A percentile compares a stretch with the other conserved stretches of the same genome.
These are phyloP conservation scores for Hydrophis major DNA, from an alignment of 2,797 vertebrate species.

Conservation along the genomic window DNA sequence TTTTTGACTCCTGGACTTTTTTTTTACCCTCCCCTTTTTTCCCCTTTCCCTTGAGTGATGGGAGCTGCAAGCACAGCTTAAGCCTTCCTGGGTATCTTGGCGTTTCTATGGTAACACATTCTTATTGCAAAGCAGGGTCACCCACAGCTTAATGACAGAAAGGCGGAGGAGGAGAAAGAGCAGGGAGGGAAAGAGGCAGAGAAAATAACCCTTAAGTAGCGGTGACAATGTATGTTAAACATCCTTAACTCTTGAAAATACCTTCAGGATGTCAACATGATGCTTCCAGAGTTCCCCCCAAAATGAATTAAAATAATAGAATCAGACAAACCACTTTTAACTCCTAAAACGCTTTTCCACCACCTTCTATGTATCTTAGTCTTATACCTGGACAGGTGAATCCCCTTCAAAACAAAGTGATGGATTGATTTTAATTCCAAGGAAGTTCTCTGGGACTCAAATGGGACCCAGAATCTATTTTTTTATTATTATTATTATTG, in stretches of 20 bases:
- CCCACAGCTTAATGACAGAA: conserved; percentile 44
- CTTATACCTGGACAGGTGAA: not conserved
- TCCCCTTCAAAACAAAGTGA: not conserved
- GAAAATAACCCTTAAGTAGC: not conserved
- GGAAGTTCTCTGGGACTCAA: not conserved
- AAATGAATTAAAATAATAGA: not conserved
- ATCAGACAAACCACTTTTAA: not conserved
- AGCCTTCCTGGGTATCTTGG: conserved; percentile 47
- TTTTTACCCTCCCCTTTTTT: accelerated
- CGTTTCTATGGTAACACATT: conserved; percentile 56
- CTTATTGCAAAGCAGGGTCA: conserved; percentile 37
- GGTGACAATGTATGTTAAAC: conserved; percentile 57
- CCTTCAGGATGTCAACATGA: not conserved
- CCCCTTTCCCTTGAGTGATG: conserved; percentile 47
- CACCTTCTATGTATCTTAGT: not conserved
- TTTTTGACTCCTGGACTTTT: conserved; percentile 50
- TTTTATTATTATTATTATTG: not conserved
- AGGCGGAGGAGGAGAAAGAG: not conserved
- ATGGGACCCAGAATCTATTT: not conserved
- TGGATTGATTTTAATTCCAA: not conserved
- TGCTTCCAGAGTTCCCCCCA: not conserved
- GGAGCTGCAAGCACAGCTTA: conserved; percentile 37
- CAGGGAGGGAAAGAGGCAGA: not conserved
- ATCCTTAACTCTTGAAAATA: conserved; percentile 57
- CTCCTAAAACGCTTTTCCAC: not conserved